These are phyloP conservation scores for Eurois occulta DNA, from an alignment of 2,888 invertebrate genomes.

Conservation along the genomic window DNA sequence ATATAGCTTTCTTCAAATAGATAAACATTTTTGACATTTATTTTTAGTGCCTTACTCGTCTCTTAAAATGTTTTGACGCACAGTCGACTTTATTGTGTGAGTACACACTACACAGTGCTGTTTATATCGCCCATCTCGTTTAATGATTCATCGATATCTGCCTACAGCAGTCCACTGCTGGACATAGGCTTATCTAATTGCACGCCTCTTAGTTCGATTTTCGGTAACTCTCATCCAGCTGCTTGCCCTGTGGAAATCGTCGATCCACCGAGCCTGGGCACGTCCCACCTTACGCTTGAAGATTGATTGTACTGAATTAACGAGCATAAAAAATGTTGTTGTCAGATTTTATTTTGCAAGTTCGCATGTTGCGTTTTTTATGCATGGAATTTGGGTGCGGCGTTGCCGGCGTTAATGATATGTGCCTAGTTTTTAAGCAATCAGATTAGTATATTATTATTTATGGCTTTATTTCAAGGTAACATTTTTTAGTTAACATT, in stretches of 20 bases:
- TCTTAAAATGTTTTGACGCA: not conserved
- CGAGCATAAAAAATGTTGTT: not conserved
- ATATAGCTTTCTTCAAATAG: not conserved
- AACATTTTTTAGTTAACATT: not conserved
- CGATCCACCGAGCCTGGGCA: not conserved
- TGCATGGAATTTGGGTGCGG: slow-evolving; percentile 15
- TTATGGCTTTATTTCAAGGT: not conserved
- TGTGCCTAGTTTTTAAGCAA: not conserved
- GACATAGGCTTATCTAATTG: not conserved
- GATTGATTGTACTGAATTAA: slow-evolving; percentile 9
- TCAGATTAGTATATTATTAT: slow-evolving; percentile 5
- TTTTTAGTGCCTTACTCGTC: not conserved
- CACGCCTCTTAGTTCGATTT: not conserved
- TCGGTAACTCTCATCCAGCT: not conserved
- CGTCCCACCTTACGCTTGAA: not conserved
- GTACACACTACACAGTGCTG: not conserved
- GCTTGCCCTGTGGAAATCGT: not conserved
- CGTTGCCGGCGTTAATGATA: not conserved
- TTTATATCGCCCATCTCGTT: not conserved
- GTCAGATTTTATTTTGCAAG: slow-evolving; percentile 4
- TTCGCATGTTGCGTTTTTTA: slow-evolving; percentile 1
- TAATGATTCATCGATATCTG: not conserved
- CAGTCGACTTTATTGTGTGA: not conserved
- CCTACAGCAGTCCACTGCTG: not conserved
- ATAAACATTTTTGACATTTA: not conserved